Conservation (phyloP, 2,797 vertebrate genomes). For the Lophius americanus region DNA sequence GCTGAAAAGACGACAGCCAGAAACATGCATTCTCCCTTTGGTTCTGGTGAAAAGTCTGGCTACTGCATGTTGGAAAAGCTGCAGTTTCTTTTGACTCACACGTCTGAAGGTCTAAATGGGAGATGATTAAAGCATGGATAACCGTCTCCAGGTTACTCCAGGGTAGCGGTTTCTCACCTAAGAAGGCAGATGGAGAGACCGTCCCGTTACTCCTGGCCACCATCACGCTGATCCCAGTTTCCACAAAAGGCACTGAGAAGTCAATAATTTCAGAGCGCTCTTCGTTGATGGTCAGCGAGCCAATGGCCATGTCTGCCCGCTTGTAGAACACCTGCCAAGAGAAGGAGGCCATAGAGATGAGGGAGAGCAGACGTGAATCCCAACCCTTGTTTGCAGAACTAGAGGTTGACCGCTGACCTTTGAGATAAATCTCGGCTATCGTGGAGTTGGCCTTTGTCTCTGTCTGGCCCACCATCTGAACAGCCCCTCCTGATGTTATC, state of each 20-base stretch:
- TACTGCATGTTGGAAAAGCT: no score
- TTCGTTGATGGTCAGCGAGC: conserved; percentile 97
- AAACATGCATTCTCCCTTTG: no score
- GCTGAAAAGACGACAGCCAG: no score
- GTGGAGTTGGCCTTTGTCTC: conserved; percentile 18
- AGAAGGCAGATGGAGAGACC: conserved; percentile 94
- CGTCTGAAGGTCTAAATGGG: no score
- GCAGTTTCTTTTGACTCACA: no score
- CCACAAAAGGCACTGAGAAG: conserved; percentile 97
- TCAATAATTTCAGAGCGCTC: conserved; percentile 97
- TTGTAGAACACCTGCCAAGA: conserved; percentile 91
- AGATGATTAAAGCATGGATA: background rate
- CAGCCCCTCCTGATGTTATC: conserved; percentile 7
- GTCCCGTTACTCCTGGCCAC: conserved; percentile 97
- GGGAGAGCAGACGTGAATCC: background rate
- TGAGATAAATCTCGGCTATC: conserved; percentile 41
- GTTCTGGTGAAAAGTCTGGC: no score
- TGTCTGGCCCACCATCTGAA: background rate
- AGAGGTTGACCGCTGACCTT: conserved; percentile 25
- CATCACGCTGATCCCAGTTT: conserved; percentile 98
- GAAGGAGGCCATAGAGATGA: conserved; percentile 4
- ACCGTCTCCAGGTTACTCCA: background rate
- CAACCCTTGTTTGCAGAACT: background rate
- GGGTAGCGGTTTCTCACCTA: conserved; percentile 82
- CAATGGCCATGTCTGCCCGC: conserved; percentile 97